A percentile compares a stretch with the other conserved stretches of the same genome.
Conservation (phyloP, 2,113 vertebrate genomes). For the Sturnira hondurensis region DNA sequence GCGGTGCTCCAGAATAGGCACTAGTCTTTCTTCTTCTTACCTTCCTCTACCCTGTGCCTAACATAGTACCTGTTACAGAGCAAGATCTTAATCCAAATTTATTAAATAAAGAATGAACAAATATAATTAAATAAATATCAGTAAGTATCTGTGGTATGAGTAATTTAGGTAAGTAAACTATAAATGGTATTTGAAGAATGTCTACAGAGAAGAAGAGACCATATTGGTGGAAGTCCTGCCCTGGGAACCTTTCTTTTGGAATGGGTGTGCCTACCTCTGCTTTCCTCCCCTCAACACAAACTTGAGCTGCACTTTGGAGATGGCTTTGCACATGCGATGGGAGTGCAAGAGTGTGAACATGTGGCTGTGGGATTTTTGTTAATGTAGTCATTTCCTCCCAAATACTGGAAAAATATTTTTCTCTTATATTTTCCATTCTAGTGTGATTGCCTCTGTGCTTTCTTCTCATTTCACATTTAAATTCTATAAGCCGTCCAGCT, state of each 20-base stretch:
- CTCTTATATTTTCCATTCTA: slow-evolving; percentile 47
- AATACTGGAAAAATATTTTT: slow-evolving; percentile 52
- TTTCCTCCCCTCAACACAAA: background rate
- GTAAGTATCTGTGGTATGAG: background rate
- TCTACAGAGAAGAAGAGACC: background rate
- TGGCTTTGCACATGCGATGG: background rate
- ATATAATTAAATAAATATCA: background rate
- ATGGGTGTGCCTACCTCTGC: background rate
- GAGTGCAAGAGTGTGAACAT: slow-evolving; percentile 9
- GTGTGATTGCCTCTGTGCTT: slow-evolving; percentile 33
- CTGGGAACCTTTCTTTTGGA: background rate
- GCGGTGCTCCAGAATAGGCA: background rate
- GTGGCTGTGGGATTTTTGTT: slow-evolving; percentile 48
- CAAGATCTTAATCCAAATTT: background rate
- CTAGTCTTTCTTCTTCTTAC: background rate
- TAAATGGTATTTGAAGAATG: slow-evolving; percentile 26
- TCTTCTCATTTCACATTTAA: slow-evolving; percentile 64
- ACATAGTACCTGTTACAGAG: background rate
- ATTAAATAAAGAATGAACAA: slow-evolving; percentile 18
- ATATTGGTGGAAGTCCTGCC: background rate
- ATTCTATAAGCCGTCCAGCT: slow-evolving; percentile 44
- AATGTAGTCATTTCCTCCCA: slow-evolving; percentile 46
- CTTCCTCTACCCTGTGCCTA: background rate
- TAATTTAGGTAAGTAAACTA: slow-evolving; percentile 1
- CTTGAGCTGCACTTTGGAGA: background rate